phyloP scores from a whole-genome alignment of 2,797 vertebrate species.

The Mus minutoides region DNA sequence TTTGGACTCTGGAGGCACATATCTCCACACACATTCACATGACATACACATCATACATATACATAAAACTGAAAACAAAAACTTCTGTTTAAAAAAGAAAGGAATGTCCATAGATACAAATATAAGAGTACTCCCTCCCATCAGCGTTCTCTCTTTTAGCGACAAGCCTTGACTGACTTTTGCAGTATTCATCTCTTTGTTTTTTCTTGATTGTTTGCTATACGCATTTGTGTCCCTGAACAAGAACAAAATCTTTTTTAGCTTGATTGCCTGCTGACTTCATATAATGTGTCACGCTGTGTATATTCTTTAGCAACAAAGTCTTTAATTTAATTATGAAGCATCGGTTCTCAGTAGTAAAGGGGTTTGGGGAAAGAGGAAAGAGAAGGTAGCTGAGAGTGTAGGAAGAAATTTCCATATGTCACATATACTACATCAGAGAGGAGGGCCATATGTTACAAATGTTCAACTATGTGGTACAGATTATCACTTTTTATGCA shows the following conservation, averaged over 20 bases:
- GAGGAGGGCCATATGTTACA: conserved; percentile 32
- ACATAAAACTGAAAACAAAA: not conserved
- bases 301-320: conserved; percentile 49
- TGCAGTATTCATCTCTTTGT: not conserved
- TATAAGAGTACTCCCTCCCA: not conserved
- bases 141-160: not conserved
- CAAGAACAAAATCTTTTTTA: conserved; percentile 5
- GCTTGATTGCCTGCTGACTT: conserved; percentile 48
- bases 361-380: conserved; percentile 12
- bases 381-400: not conserved
- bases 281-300: conserved; percentile 13
- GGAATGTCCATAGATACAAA: not conserved
- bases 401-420: conserved; percentile 22
- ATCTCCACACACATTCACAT: not conserved
- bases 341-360: conserved; percentile 15
- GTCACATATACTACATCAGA: conserved; percentile 18
- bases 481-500: conserved; percentile 15
- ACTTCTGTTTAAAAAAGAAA: not conserved
- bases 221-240: conserved; percentile 5
- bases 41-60: not conserved
- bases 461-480: conserved; percentile 5
- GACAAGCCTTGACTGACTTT: conserved; percentile 20
- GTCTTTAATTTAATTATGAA: conserved; percentile 62
- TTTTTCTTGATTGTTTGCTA: conserved; percentile 40
- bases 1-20: not conserved